Base-by-base conservation (phyloP, 2,888 invertebrate genomes). In the Ditylenchus weischeri region DNA sequence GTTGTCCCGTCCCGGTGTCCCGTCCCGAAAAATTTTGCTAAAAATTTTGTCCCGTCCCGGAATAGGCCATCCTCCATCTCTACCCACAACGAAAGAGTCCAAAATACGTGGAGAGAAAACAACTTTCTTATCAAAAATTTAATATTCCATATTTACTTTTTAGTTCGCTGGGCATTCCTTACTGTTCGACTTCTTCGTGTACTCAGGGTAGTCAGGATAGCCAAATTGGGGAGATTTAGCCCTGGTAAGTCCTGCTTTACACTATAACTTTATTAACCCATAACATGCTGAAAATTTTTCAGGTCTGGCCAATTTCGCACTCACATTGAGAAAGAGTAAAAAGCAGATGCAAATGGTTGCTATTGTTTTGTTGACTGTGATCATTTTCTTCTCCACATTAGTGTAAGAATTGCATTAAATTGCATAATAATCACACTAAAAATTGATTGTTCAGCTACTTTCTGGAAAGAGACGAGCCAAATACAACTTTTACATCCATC, bases 331-430 rank as follows among this genome's bases (percentile, higher is more conserved):
- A 10, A 78, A 79, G 69, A 78, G 78, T 61, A 82, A 82, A 70
- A 82, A 82, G 69, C 81, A 81, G 67, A 79, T 81, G 54, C 54
- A 54, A 18, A 81, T 81, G 81, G 80, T 77, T 18, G 69, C 67
- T 13, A 75, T 75, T 57, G 75, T 77, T 15, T 47, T 75, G 38
- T 60, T 77, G 59, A 75, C 75, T 1, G 75, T 77, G 51, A 77
- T 82, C 54, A 76, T 82, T 64, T 82, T 82, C 79, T 82, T 82
- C 76, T 82, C 82, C 29, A 82, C 82, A 1, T 68, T 82, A 21
- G 59, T 68, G 63, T 63, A 54, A 23, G 5, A 10, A 11, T 54
- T 15, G 4, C 29, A 2, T 23, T 15, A 10, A 54, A 13, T 15
- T 43, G 11, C 11, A 15, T 54, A 15, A 1, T 18, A 54, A 54